These are phyloP conservation scores for Stichodactyla helianthus DNA, from an alignment of 64 coral and sea anemone species.

Conservation along the genomic window DNA sequence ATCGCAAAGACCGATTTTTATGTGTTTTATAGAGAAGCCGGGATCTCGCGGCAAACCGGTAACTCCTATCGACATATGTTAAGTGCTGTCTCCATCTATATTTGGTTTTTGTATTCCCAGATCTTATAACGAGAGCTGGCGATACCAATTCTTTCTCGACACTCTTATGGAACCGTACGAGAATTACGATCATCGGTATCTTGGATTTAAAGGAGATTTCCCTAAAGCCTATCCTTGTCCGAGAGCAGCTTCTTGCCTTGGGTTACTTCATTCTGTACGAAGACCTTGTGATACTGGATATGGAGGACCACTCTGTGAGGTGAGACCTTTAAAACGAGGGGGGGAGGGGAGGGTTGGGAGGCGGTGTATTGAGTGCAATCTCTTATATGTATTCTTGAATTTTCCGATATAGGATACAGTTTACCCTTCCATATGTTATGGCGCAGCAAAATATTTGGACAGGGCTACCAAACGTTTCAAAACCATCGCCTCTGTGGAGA, in stretches of 20 bases:
- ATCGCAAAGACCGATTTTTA: too few species aligned
- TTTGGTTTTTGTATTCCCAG: neutral
- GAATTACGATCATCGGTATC: constrained; percentile 55
- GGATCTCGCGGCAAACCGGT: too few species aligned
- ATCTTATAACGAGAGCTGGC: constrained; percentile 43
- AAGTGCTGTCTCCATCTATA: too few species aligned
- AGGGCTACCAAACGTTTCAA: too few species aligned
- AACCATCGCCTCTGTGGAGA: too few species aligned
- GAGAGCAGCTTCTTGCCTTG: constrained; percentile 66
- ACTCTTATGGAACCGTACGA: constrained; percentile 58
- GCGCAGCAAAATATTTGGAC: too few species aligned
- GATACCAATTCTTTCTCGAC: constrained; percentile 63
- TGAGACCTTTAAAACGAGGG: constrained; percentile 5
- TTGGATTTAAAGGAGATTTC: constrained; percentile 59
- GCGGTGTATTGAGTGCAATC: too few species aligned
- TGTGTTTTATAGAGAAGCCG: too few species aligned
- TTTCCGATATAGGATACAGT: too few species aligned
- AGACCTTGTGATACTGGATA: constrained; percentile 75
- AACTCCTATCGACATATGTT: too few species aligned
- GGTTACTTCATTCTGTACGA: constrained; percentile 57
- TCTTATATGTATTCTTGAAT: too few species aligned
- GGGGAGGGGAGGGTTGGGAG: neutral
- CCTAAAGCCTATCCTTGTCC: constrained; percentile 80
- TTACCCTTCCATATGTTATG: too few species aligned
- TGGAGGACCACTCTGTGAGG: constrained; percentile 72